Base-by-base conservation (phyloP, 2,113 vertebrate genomes). In the Pygoscelis antarcticus region DNA sequence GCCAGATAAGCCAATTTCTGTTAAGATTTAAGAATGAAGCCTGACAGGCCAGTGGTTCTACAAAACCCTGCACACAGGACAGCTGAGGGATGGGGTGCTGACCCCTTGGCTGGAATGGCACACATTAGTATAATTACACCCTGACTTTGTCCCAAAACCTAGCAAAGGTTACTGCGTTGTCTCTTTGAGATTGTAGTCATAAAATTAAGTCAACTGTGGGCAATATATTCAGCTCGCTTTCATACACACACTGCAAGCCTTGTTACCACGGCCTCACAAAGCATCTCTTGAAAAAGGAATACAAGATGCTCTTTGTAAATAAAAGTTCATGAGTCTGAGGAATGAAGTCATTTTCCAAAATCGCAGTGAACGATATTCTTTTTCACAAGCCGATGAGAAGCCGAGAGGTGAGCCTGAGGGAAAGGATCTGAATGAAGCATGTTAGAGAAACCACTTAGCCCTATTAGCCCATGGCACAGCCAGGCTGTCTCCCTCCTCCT, bases 281-380 rank as follows among this genome's bases (percentile, higher is more conserved):
- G 98, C 98, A 98, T 97, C 96, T 97, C 98, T 98, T 98, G 97
- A 98, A 96, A 92, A 94, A 89, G 79, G 97, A 98, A 98, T 98
- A 98, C 98, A 98, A 98, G 97, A 98, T 98, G 91, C 69, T 97
- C 98, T 98, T 98, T 98, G 98, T 98, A 98, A 98, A 98, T 98
- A 98, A 98, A 98, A 98, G 98, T 98, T 98, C 98, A 97, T 97
- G 97, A 96, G 96, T 89, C 97, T 98, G 95, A 96, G 96, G 91
- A 97, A 98, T 98, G 97, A 98, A 98, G 98, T 98, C 93, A 97
- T 97, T 98, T 98, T 98, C 98, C 97, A 97, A 96, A 64, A 40
- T 91, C 42, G 4, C 94, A 95, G 94, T 97, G 95, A 98, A 97
- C 38, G 17, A 98, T 98, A 96, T 32, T 93, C 95, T 98, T 95